Conservation (phyloP, 2,888 invertebrate genomes). For the Stenodera caucasica region DNA sequence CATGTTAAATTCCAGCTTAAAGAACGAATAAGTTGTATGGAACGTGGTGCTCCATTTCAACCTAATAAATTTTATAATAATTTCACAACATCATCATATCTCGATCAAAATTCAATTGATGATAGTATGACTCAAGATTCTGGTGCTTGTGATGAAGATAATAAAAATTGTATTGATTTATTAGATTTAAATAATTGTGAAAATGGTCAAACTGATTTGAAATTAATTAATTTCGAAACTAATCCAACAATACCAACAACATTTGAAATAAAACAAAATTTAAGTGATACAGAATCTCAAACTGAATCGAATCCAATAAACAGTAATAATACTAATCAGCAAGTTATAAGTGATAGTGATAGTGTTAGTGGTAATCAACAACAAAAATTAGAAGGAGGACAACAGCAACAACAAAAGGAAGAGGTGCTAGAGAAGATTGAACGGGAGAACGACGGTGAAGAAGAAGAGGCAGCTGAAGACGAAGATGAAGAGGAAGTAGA, state of each 20-base stretch:
- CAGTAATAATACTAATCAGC: conserved; percentile 25
- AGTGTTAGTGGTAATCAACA: conserved; percentile 4
- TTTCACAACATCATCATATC: conserved; percentile 4
- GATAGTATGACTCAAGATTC: conserved; percentile 52
- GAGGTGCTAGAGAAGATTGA: too few species aligned
- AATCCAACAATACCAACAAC: conserved; percentile 23
- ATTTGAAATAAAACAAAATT: conserved; percentile 31
- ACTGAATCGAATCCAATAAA: conserved; percentile 29
- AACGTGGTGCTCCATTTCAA: conserved; percentile 59
- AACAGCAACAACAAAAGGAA: not conserved
- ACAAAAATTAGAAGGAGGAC: not conserved
- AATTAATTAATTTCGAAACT: conserved; percentile 12
- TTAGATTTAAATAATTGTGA: conserved; percentile 29
- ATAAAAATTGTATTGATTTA: conserved; percentile 37
- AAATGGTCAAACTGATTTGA: conserved; percentile 21
- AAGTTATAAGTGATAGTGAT: conserved; percentile 27
- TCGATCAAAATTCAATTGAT: conserved; percentile 8
- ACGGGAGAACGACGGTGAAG: not conserved
- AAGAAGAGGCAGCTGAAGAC: not conserved
- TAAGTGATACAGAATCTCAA: conserved; percentile 42
- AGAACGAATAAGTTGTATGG: conserved; percentile 67
- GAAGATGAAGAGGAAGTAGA: not conserved
- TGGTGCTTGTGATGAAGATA: conserved; percentile 44
- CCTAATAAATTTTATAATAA: conserved; percentile 31
- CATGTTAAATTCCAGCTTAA: conserved; percentile 45